Evolutionary conservation across 1,140 invertebrate species (phyloP).

Genomic region (Brachystomella parvula): DNA sequence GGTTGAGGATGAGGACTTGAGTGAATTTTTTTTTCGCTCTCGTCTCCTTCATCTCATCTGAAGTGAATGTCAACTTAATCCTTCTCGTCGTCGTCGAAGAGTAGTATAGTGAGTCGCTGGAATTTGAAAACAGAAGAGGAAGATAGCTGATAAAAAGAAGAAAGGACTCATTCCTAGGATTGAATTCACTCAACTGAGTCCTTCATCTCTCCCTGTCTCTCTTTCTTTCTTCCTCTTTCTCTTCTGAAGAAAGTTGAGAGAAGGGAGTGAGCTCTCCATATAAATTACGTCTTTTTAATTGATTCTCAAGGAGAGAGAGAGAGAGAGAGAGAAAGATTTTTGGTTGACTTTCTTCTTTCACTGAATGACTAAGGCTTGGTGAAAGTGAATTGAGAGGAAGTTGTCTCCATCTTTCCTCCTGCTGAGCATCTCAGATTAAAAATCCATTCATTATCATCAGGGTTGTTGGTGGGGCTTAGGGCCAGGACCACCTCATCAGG

Average conservation of each 20-base stretch:
- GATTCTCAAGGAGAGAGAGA: background rate
- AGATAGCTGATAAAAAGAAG: background rate
- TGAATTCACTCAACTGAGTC: background rate
- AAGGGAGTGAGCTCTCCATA: background rate
- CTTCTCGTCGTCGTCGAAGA: no score
- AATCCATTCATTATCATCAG: background rate
- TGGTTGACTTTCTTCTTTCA: background rate
- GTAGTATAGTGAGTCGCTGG: no score
- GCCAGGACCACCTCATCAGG: background rate
- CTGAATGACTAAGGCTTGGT: background rate
- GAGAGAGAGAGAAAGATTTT: background rate
- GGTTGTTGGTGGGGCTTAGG: background rate
- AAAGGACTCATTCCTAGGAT: background rate
- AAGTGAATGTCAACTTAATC: background rate
- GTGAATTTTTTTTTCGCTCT: background rate
- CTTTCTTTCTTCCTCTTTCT: background rate
- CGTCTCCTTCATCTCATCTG: background rate
- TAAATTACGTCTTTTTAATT: slow-evolving; percentile 17
- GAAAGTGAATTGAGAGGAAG: background rate
- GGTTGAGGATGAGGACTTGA: background rate
- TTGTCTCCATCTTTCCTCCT: background rate
- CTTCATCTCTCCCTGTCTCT: background rate
- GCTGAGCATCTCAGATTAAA: background rate
- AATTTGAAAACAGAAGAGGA: background rate
- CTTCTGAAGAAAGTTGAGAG: background rate